Evolutionary conservation across 2,888 invertebrate species (phyloP), one percentile per base, ranked within the genome.

Genomic region (Spisula subtruncata): DNA sequence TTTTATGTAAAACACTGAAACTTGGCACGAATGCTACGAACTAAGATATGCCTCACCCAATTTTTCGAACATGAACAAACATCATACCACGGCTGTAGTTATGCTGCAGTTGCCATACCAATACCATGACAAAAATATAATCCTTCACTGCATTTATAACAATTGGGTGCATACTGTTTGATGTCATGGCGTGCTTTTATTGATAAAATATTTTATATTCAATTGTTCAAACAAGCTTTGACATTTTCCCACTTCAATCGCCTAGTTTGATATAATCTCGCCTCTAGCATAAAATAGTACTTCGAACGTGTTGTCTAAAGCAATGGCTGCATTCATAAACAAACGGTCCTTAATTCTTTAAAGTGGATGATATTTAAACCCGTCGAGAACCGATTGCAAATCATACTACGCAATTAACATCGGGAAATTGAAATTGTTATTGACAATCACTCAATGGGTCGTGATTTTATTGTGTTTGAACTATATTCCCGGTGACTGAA

Each of bases 351-450:
- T 41, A 41, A 25, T 75, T 35, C 18, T 75, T 0, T 32, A 4
- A 0, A 35, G 18, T 35, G 1, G 35, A 16, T 32, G 75, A 32
- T 32, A 83, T 83, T 83, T 71, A 20, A 25, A 29, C 35, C 46
- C 66, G 18, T 83, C 71, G 66, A 83, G 66, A 66, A 46, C n/a
- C 25, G 60, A 12, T 66, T 71, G 66, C 83, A 71, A 66, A 41
- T 83, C 66, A 83, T 83, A 18, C 20, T 18, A 46, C 18, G 60
- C 25, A 46, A 83, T 83, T 71, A 83, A 60, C 46, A 60, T 46
- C 54, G 1, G 20, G 1, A 66, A 71, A 83, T 83, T 16, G 71
- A 66, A 83, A 83, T 60, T 83, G 18, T 32, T 56, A 83, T 83
- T 83, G 83, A 83, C 83, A 32, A 60, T 83, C n/a, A 60, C 29